A percentile compares a stretch with the other conserved stretches of the same genome.
phyloP scores from a whole-genome alignment of 2,888 invertebrate species.

The Eupithecia dodoneata region DNA sequence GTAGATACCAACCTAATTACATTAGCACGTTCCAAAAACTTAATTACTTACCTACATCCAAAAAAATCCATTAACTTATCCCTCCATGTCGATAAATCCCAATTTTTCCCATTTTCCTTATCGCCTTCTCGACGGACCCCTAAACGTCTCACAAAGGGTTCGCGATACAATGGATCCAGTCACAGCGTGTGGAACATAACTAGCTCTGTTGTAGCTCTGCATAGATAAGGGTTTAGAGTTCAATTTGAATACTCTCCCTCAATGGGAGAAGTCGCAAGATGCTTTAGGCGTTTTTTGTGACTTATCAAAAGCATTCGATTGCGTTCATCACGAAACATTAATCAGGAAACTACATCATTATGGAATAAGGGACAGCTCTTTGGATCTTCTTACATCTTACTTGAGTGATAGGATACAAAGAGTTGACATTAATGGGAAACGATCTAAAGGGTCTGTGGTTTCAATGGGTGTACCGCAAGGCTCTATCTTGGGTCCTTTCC shows the following conservation, averaged over 20 bases:
- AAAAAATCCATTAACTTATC: conserved; percentile 43
- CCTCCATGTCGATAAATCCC: conserved; percentile 44
- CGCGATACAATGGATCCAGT: conserved; percentile 52
- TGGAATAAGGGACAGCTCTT: too few relatives aligned
- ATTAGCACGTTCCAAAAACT: conserved; percentile 18
- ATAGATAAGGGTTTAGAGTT: background rate
- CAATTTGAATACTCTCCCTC: background rate
- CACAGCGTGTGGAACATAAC: conserved; percentile 11
- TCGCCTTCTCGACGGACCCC: conserved; percentile 45
- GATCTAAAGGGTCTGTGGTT: too few relatives aligned
- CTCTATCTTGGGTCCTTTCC: too few relatives aligned
- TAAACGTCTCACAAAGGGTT: conserved; percentile 58
- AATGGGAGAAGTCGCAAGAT: too few relatives aligned
- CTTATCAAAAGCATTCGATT: too few relatives aligned
- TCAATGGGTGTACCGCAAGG: too few relatives aligned
- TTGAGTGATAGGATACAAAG: too few relatives aligned
- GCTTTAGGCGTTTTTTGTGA: too few relatives aligned
- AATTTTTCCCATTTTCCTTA: conserved; percentile 47
- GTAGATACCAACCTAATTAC: conserved; percentile 8
- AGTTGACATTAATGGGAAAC: too few relatives aligned
- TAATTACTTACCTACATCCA: conserved; percentile 36
- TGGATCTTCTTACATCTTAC: too few relatives aligned
- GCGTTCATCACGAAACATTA: too few relatives aligned
- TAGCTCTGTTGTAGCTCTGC: background rate
- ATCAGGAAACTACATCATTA: too few relatives aligned